Percentiles rank a stretch among this genome's conserved stretches.
Conservation (phyloP, 1,140 invertebrate genomes). For the Physella acuta region DNA sequence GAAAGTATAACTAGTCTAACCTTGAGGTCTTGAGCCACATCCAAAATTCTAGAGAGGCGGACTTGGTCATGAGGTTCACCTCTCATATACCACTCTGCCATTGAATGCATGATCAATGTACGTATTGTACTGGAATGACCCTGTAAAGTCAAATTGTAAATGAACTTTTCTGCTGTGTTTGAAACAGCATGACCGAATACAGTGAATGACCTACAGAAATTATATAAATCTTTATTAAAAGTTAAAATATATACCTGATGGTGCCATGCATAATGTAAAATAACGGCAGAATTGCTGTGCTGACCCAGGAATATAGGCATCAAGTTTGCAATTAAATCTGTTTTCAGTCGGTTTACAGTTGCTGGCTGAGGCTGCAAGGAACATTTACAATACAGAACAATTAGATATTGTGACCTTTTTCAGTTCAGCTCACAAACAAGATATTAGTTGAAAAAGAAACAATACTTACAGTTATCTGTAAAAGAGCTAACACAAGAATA, state of each 20-base stretch:
- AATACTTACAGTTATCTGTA: constrained; percentile 73
- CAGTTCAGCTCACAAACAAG: no score
- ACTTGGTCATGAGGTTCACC: constrained; percentile 79
- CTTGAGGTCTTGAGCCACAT: constrained; percentile 96
- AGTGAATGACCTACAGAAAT: no score
- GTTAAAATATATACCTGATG: constrained; percentile 61
- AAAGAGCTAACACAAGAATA: constrained; percentile 80
- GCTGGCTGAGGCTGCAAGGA: no score
- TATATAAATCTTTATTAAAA: no score
- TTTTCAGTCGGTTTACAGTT: constrained; percentile 62
- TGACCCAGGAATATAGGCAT: constrained; percentile 91
- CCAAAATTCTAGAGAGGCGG: constrained; percentile 88
- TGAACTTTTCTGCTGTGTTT: constrained; percentile 6
- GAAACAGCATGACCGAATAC: no score
- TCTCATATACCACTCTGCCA: constrained; percentile 92
- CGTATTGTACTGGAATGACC: constrained; percentile 62
- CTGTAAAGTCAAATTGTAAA: no score
- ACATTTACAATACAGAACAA: no score
- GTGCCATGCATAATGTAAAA: constrained; percentile 92
- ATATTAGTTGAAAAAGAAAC: background rate
- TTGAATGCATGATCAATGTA: constrained; percentile 89
- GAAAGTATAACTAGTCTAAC: no score
- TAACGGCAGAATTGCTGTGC: constrained; percentile 85
- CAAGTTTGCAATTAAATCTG: constrained; percentile 81
- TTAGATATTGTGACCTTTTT: no score